A percentile compares a stretch with the other conserved stretches of the same genome.
phyloP scores from a whole-genome alignment of 2,113 vertebrate species.

The Lagenorhynchus albirostris region DNA sequence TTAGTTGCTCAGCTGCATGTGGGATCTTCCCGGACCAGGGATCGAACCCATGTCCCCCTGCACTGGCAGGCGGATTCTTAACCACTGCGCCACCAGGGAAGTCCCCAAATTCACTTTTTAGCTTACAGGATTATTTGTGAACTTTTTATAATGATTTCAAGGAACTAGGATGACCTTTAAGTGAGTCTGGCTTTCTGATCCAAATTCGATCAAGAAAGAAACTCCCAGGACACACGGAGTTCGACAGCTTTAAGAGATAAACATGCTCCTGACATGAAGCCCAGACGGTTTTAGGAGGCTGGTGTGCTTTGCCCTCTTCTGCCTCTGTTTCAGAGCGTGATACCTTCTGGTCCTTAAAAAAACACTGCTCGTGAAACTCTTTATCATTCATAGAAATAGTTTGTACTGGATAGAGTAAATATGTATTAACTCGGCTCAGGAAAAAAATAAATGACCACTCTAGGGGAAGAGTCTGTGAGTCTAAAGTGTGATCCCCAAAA shows the following conservation, averaged over 20 bases:
- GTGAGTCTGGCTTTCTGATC: neutral
- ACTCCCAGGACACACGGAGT: fast-evolving
- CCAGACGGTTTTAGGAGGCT: fast-evolving
- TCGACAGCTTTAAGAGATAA: neutral
- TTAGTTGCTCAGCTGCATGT: too few relatives aligned
- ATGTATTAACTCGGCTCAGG: neutral
- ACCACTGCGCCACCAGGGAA: too few relatives aligned
- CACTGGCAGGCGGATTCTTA: too few relatives aligned
- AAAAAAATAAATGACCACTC: neutral
- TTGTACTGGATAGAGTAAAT: neutral
- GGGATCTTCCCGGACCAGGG: too few relatives aligned
- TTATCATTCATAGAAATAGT: neutral
- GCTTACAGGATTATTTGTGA: neutral
- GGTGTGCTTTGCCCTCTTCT: neutral
- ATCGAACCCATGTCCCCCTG: too few relatives aligned
- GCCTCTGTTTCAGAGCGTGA: neutral
- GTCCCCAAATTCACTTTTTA: neutral
- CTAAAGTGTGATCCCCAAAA: neutral
- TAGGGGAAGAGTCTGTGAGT: neutral
- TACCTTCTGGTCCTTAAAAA: neutral
- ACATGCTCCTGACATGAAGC: neutral
- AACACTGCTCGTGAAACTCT: neutral
- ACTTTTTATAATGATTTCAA: neutral
- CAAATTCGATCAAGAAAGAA: neutral
- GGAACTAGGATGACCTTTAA: neutral